Conservation (phyloP, 2,888 invertebrate genomes). For the Dexiosoma caninum region DNA sequence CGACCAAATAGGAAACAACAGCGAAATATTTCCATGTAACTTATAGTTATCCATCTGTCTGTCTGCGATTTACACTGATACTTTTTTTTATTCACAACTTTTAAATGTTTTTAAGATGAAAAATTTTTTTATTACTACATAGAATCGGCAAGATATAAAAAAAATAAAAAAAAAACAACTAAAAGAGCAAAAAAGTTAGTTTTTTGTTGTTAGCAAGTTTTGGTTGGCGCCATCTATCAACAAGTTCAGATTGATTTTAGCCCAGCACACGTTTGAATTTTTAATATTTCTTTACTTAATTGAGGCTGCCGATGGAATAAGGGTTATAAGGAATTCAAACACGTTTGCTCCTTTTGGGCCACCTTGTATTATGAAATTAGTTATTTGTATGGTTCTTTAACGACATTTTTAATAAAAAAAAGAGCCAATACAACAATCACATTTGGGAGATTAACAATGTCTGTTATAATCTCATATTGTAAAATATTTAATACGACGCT, state of each 20-base stretch:
- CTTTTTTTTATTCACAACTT: conserved; percentile 27
- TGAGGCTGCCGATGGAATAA: too few species aligned
- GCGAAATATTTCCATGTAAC: conserved; percentile 45
- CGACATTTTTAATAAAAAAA: too few species aligned
- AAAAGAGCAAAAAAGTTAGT: not conserved
- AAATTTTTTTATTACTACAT: conserved; percentile 13
- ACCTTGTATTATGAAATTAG: too few species aligned
- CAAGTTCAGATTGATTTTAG: conserved; percentile 34
- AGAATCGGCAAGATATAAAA: conserved; percentile 12
- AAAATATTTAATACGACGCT: too few species aligned
- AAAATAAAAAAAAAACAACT: not conserved
- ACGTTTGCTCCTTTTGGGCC: too few species aligned
- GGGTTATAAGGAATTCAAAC: too few species aligned
- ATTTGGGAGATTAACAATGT: too few species aligned
- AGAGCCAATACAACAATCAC: too few species aligned
- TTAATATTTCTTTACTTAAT: too few species aligned
- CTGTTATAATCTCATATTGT: too few species aligned
- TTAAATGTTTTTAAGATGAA: conserved; percentile 32
- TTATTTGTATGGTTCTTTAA: too few species aligned
- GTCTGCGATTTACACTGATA: conserved; percentile 49
- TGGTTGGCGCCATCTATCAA: conserved; percentile 51
- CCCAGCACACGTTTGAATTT: conserved; percentile 35
- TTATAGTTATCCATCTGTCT: conserved; percentile 18
- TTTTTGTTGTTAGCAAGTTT: conserved; percentile 8
- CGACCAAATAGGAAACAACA: conserved; percentile 50